These are phyloP conservation scores for Picus viridis DNA, from an alignment of 2,797 vertebrate species.

Conservation along the genomic window DNA sequence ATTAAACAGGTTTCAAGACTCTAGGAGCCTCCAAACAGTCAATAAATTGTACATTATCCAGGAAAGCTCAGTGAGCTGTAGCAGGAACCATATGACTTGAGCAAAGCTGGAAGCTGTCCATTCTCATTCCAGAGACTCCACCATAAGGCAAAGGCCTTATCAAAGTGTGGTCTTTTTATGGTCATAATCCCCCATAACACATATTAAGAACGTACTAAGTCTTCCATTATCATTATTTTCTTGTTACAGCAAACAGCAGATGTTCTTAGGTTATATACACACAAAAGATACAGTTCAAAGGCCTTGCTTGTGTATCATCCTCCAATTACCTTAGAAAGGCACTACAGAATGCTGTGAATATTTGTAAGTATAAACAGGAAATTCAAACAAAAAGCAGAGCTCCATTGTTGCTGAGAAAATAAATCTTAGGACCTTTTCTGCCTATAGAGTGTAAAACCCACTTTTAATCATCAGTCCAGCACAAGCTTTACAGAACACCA, in stretches of 20 bases:
- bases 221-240: background rate
- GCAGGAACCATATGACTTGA: background rate
- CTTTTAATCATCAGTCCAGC: background rate
- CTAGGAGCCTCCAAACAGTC: slow-evolving; percentile 29
- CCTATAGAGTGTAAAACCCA: background rate
- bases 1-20: slow-evolving; percentile 48
- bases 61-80: slow-evolving; percentile 27
- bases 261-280: background rate
- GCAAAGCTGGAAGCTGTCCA: background rate
- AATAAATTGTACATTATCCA: slow-evolving; percentile 51
- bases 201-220: background rate
- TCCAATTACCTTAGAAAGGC: background rate
- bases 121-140: background rate
- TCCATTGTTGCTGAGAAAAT: background rate
- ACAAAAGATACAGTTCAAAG: background rate
- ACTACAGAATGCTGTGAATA: background rate
- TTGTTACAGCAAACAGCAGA: background rate
- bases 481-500: background rate
- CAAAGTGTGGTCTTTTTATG: background rate
- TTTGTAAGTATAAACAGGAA: background rate
- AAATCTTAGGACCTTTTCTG: background rate
- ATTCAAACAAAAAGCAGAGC: background rate
- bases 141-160: background rate
- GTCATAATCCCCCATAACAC: no score
- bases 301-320: background rate